phyloP scores from a whole-genome alignment of 64 coral and sea anemone genomes.

The Orbicella faveolata region DNA sequence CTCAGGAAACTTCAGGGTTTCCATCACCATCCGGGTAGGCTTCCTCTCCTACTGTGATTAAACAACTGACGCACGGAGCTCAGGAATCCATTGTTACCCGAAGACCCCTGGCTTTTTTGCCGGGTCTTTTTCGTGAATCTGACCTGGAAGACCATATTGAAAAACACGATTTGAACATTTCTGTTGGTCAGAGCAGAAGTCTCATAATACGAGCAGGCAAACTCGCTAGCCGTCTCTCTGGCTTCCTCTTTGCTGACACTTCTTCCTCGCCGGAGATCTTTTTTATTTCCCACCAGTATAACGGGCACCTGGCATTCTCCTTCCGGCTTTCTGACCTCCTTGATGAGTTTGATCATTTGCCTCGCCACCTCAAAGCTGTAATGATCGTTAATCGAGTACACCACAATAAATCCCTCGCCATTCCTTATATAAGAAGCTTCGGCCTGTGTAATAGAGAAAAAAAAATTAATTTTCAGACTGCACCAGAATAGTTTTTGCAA shows the following conservation, averaged over 20 bases:
- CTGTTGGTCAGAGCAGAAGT: constrained; percentile 82
- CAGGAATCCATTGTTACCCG: constrained; percentile 75
- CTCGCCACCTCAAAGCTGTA: constrained; percentile 89
- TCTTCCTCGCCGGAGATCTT: constrained; percentile 78
- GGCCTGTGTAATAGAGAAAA: constrained; percentile 37
- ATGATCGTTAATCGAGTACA: constrained; percentile 91
- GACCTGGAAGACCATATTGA: constrained; percentile 88
- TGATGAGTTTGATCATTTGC: constrained; percentile 86
- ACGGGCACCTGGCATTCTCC: constrained; percentile 74
- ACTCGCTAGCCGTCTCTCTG: constrained; percentile 72
- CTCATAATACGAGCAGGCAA: constrained; percentile 88
- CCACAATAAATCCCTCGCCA: constrained; percentile 84
- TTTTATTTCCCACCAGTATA: constrained; percentile 81
- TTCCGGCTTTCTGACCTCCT: constrained; percentile 70
- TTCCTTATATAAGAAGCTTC: constrained; percentile 75
- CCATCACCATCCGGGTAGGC: constrained; percentile 50
- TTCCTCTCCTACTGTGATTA: constrained; percentile 54
- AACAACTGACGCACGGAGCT: constrained; percentile 77
- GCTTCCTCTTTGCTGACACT: constrained; percentile 76
- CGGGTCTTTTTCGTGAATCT: constrained; percentile 66
- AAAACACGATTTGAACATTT: constrained; percentile 87
- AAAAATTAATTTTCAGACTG: background rate
- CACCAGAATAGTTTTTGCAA: no score
- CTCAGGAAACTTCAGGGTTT: background rate
- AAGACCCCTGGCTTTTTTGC: constrained; percentile 28